Conservation (phyloP, 2,797 vertebrate species). For the Tarsius wallacei region DNA sequence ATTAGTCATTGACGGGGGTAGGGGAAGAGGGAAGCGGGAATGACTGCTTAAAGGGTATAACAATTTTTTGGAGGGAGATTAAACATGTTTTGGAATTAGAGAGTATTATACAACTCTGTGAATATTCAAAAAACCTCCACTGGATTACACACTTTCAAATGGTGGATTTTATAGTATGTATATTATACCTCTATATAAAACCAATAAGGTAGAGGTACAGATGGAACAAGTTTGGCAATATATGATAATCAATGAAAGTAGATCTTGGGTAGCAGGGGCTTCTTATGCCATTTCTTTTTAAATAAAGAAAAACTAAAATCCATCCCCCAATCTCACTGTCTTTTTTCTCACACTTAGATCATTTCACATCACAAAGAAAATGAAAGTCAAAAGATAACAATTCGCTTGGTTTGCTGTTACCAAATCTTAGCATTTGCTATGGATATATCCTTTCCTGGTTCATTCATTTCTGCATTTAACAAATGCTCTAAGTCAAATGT, state of each 20-base stretch:
- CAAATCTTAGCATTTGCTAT: not conserved
- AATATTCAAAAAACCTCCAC: not conserved
- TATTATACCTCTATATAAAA: not conserved
- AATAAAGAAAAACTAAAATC: not conserved
- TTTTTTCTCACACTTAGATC: not conserved
- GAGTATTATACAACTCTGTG: not conserved
- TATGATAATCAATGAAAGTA: not conserved
- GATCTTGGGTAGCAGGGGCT: not conserved
- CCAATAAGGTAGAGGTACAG: not conserved
- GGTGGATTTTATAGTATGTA: not conserved
- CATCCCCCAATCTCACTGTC: not conserved
- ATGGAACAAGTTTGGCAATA: conserved; percentile 5
- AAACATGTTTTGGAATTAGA: not conserved
- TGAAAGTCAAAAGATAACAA: not conserved
- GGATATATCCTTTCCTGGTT: not conserved
- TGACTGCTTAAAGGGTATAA: not conserved
- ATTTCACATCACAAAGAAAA: not conserved
- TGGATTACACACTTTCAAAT: not conserved
- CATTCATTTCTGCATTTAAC: not conserved
- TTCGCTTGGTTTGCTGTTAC: not conserved
- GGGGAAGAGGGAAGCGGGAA: not conserved
- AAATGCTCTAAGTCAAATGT: not conserved
- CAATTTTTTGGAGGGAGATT: not conserved
- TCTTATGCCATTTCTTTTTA: not conserved
- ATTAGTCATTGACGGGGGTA: not conserved